These are phyloP conservation scores for Heliconius hewitsoni DNA, from an alignment of 1,140 invertebrate species.

Conservation along the genomic window DNA sequence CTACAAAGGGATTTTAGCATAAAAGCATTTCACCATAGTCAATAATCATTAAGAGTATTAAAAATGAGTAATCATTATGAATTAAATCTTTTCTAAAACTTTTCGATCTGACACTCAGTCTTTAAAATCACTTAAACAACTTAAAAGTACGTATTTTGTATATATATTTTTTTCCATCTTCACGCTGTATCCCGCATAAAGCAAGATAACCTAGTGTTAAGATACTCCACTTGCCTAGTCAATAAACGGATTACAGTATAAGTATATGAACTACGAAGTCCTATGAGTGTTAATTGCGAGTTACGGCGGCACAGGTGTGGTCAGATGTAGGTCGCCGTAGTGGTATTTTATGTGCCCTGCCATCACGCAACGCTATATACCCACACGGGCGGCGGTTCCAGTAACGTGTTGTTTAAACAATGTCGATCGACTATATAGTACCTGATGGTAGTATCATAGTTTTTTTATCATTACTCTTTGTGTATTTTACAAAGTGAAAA, in stretches of 20 bases:
- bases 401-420: not conserved
- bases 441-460: not conserved
- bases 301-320: slow-evolving; percentile 24
- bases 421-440: not conserved
- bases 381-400: not conserved
- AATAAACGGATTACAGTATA: not conserved
- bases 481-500: not conserved
- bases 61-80: not conserved
- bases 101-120: not conserved
- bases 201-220: too few species aligned
- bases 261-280: not conserved
- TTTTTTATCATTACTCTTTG: not conserved
- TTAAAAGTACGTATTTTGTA: not conserved
- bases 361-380: slow-evolving; percentile 11
- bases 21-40: not conserved
- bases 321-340: slow-evolving; percentile 20
- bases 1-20: not conserved
- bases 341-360: slow-evolving; percentile 12
- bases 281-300: slow-evolving; percentile 12
- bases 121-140: not conserved
- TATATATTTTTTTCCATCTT: too few species aligned
- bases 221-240: too few species aligned
- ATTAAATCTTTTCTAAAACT: not conserved
- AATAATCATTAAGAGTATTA: not conserved
- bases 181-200: too few species aligned